These are phyloP conservation scores for Microcebus griseorufus DNA, from an alignment of 2,113 vertebrate species.

Conservation along the genomic window DNA sequence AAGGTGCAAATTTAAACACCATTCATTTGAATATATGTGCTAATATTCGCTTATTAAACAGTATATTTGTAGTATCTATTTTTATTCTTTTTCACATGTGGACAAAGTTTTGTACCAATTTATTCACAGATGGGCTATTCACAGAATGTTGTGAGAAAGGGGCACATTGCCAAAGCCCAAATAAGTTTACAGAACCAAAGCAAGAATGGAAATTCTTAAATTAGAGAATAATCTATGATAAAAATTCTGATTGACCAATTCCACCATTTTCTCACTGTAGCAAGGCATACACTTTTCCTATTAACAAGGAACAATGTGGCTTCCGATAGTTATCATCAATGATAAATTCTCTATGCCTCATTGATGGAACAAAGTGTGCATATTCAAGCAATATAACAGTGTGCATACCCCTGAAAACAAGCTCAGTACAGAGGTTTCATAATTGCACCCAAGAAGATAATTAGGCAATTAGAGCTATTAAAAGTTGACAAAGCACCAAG, in stretches of 20 bases:
- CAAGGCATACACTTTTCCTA: not conserved
- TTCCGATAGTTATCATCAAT: not conserved
- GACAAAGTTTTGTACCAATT: not conserved
- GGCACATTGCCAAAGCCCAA: not conserved
- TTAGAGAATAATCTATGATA: not conserved
- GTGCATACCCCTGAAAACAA: constrained; percentile 45
- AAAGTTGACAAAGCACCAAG: constrained; percentile 65
- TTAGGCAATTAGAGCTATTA: constrained; percentile 70
- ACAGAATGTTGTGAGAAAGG: not conserved
- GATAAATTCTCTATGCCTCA: not conserved
- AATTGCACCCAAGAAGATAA: constrained; percentile 70
- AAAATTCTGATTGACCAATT: not conserved
- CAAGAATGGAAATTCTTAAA: not conserved
- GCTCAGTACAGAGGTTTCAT: constrained; percentile 52
- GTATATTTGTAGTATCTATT: not conserved
- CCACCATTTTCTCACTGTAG: not conserved
- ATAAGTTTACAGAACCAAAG: not conserved
- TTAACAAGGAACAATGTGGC: not conserved
- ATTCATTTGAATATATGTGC: not conserved
- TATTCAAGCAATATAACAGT: constrained; percentile 34
- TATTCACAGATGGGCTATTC: not conserved
- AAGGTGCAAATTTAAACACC: not conserved
- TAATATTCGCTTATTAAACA: not conserved
- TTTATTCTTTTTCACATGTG: not conserved
- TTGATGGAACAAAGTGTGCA: not conserved